A percentile compares a stretch with the other conserved stretches of the same genome.
phyloP scores from a whole-genome alignment of 2,888 invertebrate genomes.

The Drosophila emarginata region DNA sequence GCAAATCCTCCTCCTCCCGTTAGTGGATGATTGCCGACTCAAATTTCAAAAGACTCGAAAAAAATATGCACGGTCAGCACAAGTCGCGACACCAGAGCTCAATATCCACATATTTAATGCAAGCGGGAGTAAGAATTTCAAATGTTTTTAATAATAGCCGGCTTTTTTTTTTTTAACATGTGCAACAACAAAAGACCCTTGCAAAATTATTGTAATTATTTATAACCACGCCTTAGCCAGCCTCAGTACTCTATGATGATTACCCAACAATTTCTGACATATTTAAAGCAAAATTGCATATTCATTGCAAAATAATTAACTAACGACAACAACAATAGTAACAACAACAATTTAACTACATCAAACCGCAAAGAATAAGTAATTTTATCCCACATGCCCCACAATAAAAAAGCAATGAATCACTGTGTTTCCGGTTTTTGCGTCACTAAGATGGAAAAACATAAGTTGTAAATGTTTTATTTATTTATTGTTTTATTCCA shows the following conservation, averaged over 20 bases:
- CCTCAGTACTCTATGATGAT: conserved; percentile 14
- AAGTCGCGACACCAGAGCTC: background rate
- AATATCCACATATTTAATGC: background rate
- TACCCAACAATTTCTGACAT: conserved; percentile 27
- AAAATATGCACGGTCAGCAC: too few species aligned
- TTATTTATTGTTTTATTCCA: too few species aligned
- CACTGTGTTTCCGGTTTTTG: background rate
- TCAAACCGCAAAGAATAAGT: conserved; percentile 1
- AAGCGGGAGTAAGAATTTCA: background rate
- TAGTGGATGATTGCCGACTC: too few species aligned
- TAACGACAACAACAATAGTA: background rate
- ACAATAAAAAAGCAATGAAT: background rate
- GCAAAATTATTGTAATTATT: conserved; percentile 20
- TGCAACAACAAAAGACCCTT: conserved; percentile 2
- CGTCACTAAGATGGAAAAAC: too few species aligned
- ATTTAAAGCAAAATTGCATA: conserved; percentile 30
- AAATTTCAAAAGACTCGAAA: background rate
- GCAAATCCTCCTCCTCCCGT: background rate
- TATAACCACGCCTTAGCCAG: background rate
- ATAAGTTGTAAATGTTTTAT: too few species aligned
- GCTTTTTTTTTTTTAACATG: conserved; percentile 14
- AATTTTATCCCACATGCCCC: background rate
- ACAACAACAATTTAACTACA: background rate
- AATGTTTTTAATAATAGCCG: background rate
- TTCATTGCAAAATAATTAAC: conserved; percentile 31